Conservation (phyloP, 2,888 invertebrate genomes). For the Trissolcus japonicus region DNA sequence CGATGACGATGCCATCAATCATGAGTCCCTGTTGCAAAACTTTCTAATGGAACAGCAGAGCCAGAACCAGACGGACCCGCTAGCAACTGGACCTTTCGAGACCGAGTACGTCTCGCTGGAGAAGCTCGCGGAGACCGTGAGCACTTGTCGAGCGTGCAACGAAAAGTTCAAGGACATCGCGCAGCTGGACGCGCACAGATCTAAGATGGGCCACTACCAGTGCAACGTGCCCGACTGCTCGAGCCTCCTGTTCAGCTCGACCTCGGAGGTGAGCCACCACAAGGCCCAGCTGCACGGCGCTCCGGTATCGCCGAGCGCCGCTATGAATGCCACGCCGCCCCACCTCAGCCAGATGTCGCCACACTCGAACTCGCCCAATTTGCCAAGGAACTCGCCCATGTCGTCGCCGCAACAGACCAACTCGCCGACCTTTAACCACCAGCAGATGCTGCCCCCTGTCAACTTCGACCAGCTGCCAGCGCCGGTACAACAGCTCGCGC, state of each 20-base stretch:
- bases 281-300: slow-evolving; percentile 71
- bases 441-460: slow-evolving; percentile 68
- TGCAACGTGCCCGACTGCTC: slow-evolving; percentile 74
- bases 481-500: slow-evolving; percentile 74
- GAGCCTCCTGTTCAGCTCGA: slow-evolving; percentile 67
- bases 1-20: slow-evolving; percentile 61
- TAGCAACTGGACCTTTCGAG: slow-evolving; percentile 66
- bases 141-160: slow-evolving; percentile 80
- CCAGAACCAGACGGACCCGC: slow-evolving; percentile 64
- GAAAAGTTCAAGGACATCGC: slow-evolving; percentile 79
- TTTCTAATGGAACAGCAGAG: slow-evolving; percentile 72
- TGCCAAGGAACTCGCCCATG: slow-evolving; percentile 51
- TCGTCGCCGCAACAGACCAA: slow-evolving; percentile 69
- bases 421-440: slow-evolving; percentile 66
- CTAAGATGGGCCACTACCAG: slow-evolving; percentile 79
- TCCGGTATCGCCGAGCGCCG: slow-evolving; percentile 64
- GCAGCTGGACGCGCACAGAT: slow-evolving; percentile 78
- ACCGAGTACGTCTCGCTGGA: slow-evolving; percentile 83
- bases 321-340: slow-evolving; percentile 65
- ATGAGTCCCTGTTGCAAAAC: slow-evolving; percentile 70
- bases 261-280: slow-evolving; percentile 68
- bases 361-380: slow-evolving; percentile 44
- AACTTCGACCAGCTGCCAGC: slow-evolving; percentile 73
- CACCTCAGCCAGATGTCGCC: slow-evolving; percentile 60
- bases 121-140: slow-evolving; percentile 79